Conservation (phyloP, 2,888 invertebrate genomes). For the Parthenolecanium corni region DNA sequence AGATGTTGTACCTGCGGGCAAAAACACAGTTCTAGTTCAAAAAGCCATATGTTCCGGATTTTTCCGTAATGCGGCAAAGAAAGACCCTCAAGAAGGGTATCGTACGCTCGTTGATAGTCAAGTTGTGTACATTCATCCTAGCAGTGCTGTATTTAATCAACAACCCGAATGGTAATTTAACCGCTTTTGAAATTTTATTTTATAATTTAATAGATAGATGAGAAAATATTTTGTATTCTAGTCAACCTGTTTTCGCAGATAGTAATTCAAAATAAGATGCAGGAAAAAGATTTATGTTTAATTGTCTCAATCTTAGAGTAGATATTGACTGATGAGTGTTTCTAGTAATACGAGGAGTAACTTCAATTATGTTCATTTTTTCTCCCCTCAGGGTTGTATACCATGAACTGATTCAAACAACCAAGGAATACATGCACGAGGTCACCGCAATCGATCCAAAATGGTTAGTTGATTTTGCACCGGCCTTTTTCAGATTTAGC, state of each 20-base stretch:
- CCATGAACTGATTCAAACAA: constrained; percentile 95
- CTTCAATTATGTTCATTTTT: neutral
- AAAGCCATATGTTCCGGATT: constrained; percentile 98
- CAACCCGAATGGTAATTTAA: constrained; percentile 84
- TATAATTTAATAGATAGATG: too few relatives aligned
- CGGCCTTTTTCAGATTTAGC: constrained; percentile 97
- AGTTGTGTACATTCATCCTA: constrained; percentile 98
- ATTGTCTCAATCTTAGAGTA: too few relatives aligned
- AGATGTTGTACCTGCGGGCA: constrained; percentile 92
- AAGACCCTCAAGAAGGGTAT: constrained; percentile 97
- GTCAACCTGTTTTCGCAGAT: too few relatives aligned
- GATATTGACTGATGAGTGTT: too few relatives aligned
- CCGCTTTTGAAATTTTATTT: neutral
- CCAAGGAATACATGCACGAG: constrained; percentile 98
- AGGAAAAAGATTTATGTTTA: too few relatives aligned
- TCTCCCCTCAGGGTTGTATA: constrained; percentile 89
- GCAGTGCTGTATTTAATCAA: constrained; percentile 91
- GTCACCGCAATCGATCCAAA: constrained; percentile 94
- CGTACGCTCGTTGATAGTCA: constrained; percentile 94
- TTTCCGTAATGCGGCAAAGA: constrained; percentile 97
- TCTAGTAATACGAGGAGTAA: too few relatives aligned
- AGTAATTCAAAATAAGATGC: too few relatives aligned
- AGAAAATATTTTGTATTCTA: too few relatives aligned
- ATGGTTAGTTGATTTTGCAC: constrained; percentile 98
- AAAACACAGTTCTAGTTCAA: constrained; percentile 88